These are phyloP conservation scores for Pseudobourletiella spinata DNA, from an alignment of 1,140 invertebrate genomes.

Conservation along the genomic window DNA sequence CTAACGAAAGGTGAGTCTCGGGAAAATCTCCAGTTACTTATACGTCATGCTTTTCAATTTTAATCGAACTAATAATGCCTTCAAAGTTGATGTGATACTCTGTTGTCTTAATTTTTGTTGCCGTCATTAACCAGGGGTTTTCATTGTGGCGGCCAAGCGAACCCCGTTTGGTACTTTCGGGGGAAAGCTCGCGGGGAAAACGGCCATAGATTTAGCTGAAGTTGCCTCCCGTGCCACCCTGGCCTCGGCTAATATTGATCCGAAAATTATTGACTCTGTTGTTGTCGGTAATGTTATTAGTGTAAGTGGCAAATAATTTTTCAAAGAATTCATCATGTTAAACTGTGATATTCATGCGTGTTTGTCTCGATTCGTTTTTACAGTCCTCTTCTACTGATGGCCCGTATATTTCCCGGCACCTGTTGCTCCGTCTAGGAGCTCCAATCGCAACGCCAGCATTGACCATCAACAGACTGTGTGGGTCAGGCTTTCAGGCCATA, in stretches of 20 bases:
- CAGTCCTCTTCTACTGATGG: conserved; percentile 72
- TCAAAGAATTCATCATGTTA: not conserved
- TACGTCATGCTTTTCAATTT: not conserved
- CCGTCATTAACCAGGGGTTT: conserved; percentile 57
- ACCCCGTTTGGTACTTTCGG: conserved; percentile 99
- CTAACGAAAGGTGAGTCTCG: conserved; percentile 11
- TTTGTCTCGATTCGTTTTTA: conserved; percentile 32
- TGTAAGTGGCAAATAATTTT: conserved; percentile 48
- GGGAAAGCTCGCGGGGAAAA: conserved; percentile 76
- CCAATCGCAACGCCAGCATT: conserved; percentile 71
- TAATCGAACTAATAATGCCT: not conserved
- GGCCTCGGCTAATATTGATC: conserved; percentile 65
- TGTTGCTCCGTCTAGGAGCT: conserved; percentile 70
- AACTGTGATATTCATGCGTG: not conserved
- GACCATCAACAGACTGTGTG: conserved; percentile 81
- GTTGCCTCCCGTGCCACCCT: conserved; percentile 75
- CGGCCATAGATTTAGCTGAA: conserved; percentile 71
- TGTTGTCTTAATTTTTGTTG: conserved; percentile 15
- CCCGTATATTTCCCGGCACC: conserved; percentile 71
- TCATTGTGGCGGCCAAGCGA: conserved; percentile 91
- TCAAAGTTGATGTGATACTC: not conserved
- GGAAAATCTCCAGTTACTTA: not conserved
- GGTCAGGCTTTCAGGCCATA: conserved; percentile 91
- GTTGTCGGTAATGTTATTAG: conserved; percentile 83
- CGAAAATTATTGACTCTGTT: conserved; percentile 71